These are phyloP conservation scores for Bombus picipes DNA, from an alignment of 1,140 invertebrate genomes.

Conservation along the genomic window DNA sequence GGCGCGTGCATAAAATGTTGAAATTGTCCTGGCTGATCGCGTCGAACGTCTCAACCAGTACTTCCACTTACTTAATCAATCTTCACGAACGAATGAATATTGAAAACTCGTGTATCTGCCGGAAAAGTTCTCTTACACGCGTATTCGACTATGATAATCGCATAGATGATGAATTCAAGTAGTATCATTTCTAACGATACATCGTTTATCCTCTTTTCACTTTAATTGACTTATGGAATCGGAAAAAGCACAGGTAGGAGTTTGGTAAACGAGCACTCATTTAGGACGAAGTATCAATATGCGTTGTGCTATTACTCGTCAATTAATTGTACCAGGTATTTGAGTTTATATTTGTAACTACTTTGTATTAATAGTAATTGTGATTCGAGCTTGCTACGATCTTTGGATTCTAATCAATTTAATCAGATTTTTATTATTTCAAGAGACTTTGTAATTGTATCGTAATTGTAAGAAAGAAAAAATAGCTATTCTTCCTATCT, in stretches of 20 bases:
- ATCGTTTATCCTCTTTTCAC: not conserved
- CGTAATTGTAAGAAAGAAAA: no score
- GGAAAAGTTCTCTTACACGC: not conserved
- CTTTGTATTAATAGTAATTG: not conserved
- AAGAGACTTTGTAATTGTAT: no score
- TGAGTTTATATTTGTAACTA: not conserved
- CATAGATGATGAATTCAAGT: not conserved
- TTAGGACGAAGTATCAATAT: not conserved
- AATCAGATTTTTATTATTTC: not conserved
- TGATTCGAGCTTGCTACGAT: not conserved
- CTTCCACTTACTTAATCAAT: conserved; percentile 25
- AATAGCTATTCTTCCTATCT: no score
- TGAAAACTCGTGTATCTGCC: conserved; percentile 10
- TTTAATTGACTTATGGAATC: not conserved
- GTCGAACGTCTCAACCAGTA: conserved; percentile 18
- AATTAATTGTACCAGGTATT: not conserved
- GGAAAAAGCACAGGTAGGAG: not conserved
- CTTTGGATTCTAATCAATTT: not conserved
- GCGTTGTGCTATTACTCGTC: not conserved
- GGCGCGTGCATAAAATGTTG: conserved; percentile 18
- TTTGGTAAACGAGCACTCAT: not conserved
- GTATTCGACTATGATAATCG: not conserved
- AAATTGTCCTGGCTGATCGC: conserved; percentile 15
- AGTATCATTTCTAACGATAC: not conserved
- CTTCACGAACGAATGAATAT: conserved; percentile 14